Conservation (phyloP, 2,888 invertebrate species). For the Parascotia fuliginaria region DNA sequence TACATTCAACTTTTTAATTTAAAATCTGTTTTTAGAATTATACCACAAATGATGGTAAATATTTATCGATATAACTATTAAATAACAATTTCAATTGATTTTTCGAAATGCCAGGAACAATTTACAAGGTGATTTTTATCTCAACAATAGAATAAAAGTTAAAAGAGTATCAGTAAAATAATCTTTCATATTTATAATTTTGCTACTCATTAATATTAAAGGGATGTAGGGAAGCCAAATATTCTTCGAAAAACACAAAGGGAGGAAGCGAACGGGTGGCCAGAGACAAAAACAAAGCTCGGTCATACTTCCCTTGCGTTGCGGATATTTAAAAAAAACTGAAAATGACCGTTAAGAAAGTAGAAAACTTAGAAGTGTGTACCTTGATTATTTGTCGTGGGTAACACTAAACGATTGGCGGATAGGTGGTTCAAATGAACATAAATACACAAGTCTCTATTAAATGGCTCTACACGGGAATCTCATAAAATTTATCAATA, state of each 20-base stretch:
- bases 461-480: no score
- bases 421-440: no score
- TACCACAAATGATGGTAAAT: no score
- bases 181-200: constrained; percentile 27
- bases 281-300: constrained; percentile 70
- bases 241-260: constrained; percentile 76
- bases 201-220: constrained; percentile 61
- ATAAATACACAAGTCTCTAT: not conserved
- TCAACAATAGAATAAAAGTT: no score
- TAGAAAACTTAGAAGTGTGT: constrained; percentile 55
- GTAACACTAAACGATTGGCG: no score
- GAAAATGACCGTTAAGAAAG: constrained; percentile 48
- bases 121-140: no score
- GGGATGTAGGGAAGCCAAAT: constrained; percentile 72
- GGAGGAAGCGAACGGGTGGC: constrained; percentile 79
- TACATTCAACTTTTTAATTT: no score
- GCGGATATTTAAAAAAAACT: constrained; percentile 64
- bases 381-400: not conserved
- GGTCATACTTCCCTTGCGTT: constrained; percentile 61
- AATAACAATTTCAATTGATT: no score
- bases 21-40: no score
- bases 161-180: not conserved
- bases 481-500: no score
- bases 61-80: no score
- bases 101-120: no score